Percentiles rank a stretch among this genome's conserved stretches.
These are phyloP conservation scores for Cheilosia urbana DNA, from an alignment of 2,888 invertebrate genomes.

Conservation along the genomic window DNA sequence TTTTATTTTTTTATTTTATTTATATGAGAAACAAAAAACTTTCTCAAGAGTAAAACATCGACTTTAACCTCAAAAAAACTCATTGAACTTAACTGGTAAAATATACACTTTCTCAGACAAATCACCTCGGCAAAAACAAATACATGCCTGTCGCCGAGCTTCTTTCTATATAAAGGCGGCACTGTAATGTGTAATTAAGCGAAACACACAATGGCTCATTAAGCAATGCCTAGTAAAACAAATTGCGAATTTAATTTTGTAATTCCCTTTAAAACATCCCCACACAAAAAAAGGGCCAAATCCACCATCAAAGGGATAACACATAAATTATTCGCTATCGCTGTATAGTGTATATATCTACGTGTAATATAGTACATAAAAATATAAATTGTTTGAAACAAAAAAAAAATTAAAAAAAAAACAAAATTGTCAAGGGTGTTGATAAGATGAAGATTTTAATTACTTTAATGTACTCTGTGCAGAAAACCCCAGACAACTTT, in stretches of 20 bases:
- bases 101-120: not conserved
- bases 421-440: constrained; percentile 21
- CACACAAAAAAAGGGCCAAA: not conserved
- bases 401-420: not conserved
- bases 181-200: constrained; percentile 22
- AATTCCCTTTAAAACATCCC: constrained; percentile 1
- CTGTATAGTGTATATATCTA: no score
- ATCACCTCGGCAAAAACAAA: not conserved
- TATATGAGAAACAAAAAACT: no score
- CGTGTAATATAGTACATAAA: no score
- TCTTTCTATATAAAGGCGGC: not conserved
- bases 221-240: constrained; percentile 3
- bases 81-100: not conserved
- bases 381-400: constrained; percentile 1
- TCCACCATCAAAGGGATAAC: constrained; percentile 18
- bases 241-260: constrained; percentile 24
- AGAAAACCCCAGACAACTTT: constrained; percentile 33
- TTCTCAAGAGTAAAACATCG: no score
- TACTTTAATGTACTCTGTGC: constrained; percentile 47
- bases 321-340: constrained; percentile 12
- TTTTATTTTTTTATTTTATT: no score
- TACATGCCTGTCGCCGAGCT: not conserved
- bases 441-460: constrained; percentile 37
- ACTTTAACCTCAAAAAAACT: no score
- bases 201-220: constrained; percentile 14